phyloP scores from a whole-genome alignment of 2,113 vertebrate species.

The Azemiops feae region DNA sequence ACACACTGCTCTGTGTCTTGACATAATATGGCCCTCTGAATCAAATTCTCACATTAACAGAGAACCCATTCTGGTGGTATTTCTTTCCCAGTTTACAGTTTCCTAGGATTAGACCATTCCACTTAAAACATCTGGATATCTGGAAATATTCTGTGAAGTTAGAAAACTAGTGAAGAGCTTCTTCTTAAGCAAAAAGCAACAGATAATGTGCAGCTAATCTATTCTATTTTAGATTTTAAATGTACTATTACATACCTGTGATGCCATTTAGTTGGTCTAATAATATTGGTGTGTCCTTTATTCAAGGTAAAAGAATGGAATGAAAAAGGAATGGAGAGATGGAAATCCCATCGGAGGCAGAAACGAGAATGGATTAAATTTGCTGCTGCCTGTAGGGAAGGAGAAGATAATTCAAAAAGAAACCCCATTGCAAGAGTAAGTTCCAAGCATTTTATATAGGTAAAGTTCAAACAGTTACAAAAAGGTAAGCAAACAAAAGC shows the following conservation, averaged over 20 bases:
- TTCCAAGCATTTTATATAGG: constrained; percentile 17
- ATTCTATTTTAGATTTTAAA: neutral
- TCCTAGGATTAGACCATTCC: neutral
- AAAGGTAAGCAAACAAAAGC: neutral
- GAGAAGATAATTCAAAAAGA: constrained; percentile 74
- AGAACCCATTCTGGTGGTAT: too few species aligned
- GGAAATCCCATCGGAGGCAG: constrained; percentile 73
- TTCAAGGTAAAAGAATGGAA: constrained; percentile 74
- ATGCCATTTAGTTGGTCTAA: neutral
- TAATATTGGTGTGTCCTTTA: constrained; percentile 27
- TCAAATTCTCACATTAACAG: neutral
- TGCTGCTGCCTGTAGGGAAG: constrained; percentile 72
- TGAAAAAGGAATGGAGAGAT: constrained; percentile 66
- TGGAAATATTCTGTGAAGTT: neutral
- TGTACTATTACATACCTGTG: neutral
- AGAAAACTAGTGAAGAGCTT: neutral
- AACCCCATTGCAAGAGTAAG: constrained; percentile 80
- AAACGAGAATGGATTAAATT: constrained; percentile 80
- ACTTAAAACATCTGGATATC: neutral
- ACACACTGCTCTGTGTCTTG: neutral
- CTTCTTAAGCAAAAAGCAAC: neutral
- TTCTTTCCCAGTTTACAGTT: neutral
- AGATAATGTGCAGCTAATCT: neutral
- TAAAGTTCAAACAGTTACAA: neutral
- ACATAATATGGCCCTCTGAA: neutral